Percentiles rank a stretch among this genome's conserved stretches.
Conservation (phyloP, 1,140 invertebrate species). For the Diabrotica undecimpunctata region DNA sequence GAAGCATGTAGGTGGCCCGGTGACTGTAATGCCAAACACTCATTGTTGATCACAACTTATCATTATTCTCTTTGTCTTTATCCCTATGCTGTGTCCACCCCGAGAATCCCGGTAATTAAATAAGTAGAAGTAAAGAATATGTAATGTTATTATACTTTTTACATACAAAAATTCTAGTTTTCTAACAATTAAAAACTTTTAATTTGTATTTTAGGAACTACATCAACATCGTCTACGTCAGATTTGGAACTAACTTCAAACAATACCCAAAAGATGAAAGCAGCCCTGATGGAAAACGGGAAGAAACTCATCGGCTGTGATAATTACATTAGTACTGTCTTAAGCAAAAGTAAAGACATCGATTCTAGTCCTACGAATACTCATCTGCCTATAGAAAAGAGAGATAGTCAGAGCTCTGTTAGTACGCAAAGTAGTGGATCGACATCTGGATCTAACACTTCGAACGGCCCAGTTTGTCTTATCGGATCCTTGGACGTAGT, state of each 20-base stretch:
- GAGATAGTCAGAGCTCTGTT: conserved; percentile 43
- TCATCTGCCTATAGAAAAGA: conserved; percentile 38
- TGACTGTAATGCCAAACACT: no score
- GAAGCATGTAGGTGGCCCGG: no score
- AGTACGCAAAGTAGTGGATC: conserved; percentile 35
- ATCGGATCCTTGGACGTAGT: conserved; percentile 27
- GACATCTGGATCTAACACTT: background rate
- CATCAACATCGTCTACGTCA: background rate
- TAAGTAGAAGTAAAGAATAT: no score
- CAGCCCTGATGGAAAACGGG: conserved; percentile 52
- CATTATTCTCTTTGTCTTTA: no score
- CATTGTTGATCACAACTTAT: no score
- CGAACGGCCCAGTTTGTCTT: background rate
- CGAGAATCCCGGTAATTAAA: no score
- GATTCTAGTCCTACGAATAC: conserved; percentile 46
- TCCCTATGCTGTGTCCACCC: no score
- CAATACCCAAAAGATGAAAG: conserved; percentile 50
- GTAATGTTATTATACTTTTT: no score
- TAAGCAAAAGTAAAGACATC: conserved; percentile 52
- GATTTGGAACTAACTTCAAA: conserved; percentile 42
- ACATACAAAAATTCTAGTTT: no score
- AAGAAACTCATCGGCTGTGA: conserved; percentile 63
- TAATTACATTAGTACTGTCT: conserved; percentile 62
- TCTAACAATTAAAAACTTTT: no score
- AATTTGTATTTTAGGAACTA: no score